A percentile compares a stretch with the other conserved stretches of the same genome.
Conservation (phyloP, 2,113 vertebrate genomes). For the Lepus europaeus region DNA sequence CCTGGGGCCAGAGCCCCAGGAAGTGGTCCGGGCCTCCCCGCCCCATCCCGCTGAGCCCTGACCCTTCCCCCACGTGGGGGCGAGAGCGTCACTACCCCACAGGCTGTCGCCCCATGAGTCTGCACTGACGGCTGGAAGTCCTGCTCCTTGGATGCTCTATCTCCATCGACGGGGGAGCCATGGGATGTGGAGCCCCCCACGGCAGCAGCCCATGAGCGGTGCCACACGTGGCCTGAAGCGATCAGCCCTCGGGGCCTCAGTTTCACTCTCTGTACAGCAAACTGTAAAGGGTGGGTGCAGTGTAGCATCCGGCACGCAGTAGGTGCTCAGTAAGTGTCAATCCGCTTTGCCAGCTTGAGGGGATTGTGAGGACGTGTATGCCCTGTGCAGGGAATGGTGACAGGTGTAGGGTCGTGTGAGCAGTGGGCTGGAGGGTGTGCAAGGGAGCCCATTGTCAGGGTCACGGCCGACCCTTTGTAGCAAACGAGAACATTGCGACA, state of each 20-base stretch:
- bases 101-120: not conserved
- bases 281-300: not conserved
- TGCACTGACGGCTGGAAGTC: not conserved
- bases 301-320: not conserved
- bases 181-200: accelerated
- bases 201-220: not conserved
- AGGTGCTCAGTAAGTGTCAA: not conserved
- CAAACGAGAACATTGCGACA: not conserved
- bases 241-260: not conserved
- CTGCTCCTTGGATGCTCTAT: not conserved
- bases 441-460: not conserved
- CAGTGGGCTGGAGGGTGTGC: not conserved
- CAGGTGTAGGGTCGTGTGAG: not conserved
- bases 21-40: not conserved
- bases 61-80: accelerated
- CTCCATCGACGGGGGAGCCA: not conserved
- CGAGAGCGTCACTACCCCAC: not conserved
- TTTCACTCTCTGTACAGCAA: not conserved
- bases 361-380: accelerated
- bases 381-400: not conserved
- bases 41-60: no score
- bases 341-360: not conserved
- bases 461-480: not conserved
- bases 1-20: not conserved
- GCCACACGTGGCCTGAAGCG: no score